These are phyloP conservation scores for Hirudinaria manillensis DNA, from an alignment of 2,888 invertebrate genomes.

Conservation along the genomic window DNA sequence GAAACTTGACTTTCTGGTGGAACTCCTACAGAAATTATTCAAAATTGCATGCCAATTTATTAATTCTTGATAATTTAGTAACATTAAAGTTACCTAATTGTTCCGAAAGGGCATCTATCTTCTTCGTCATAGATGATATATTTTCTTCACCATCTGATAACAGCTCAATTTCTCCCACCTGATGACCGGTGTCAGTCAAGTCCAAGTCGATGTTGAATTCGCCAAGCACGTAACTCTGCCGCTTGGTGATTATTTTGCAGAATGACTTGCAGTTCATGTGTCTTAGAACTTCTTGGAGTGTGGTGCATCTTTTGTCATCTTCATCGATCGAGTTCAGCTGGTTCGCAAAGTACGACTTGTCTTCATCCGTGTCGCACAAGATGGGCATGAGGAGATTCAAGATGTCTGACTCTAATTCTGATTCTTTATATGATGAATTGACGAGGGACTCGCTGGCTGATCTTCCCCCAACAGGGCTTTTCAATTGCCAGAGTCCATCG, in stretches of 20 bases:
- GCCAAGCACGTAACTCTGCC: neutral
- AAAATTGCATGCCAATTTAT: neutral
- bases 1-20: neutral
- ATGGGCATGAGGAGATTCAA: constrained; percentile 22
- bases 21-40: neutral
- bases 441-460: neutral
- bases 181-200: constrained; percentile 23
- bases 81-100: constrained; percentile 10
- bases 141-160: constrained; percentile 2
- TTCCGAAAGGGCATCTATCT: neutral
- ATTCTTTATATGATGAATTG: constrained; percentile 25
- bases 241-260: constrained; percentile 4
- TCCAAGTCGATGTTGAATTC: constrained; percentile 25
- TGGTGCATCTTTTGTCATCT: neutral
- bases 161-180: constrained; percentile 26
- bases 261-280: constrained; percentile 12
- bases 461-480: constrained; percentile 22
- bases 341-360: neutral
- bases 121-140: neutral
- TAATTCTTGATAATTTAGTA: neutral
- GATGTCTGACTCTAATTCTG: constrained; percentile 3
- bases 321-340: neutral
- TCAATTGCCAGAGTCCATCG: constrained; percentile 24
- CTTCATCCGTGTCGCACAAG: no score
- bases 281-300: neutral